Base-by-base conservation (phyloP, 2,797 vertebrate species). In the Neomorphus geoffroyi region DNA sequence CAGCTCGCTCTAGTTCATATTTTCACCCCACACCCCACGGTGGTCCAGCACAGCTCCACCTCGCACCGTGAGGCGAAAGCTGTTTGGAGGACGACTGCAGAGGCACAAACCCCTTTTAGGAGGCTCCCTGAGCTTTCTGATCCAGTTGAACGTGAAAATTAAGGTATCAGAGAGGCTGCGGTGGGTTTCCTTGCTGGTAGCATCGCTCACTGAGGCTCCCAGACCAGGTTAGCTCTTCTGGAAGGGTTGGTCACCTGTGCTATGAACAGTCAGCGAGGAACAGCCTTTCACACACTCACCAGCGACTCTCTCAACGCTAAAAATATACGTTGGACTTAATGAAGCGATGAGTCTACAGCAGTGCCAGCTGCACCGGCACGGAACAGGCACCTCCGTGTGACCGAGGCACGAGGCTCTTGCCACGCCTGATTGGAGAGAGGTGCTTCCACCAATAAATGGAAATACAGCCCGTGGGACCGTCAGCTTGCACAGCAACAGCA, bases 361-460 rank as follows among this genome's bases (percentile, higher is more conserved):
- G 35, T 28, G 51, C 32, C 50, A 65, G 70, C n/a, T 48, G 57
- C 45, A 64, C 27, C 64, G 28, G 48, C 10, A 11, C 15, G 2
- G 1, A 65, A 7, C 32, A 64, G 74, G 54, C 3, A 22, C 60
- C 56, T 70, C 66, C 4, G 18, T 0, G 3, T 1, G 4, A n/a
- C 19, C 3, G 4, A 39, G 10, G 37, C 35, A 46, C 1, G 1
- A 69, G 46, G 30, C 53, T 8, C 62, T 35, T 86, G 65, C 74
- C 3, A 2, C 0, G 21, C 11, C 0, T 1, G 28, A 3, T 35
- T 4, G 41, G 32, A 61, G 61, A 62, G 33, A 7, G 2, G 11
- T 19, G 50, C 45, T 10, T 8, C 3, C 0, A 1, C 5, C 30
- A 66, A 12, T 9, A 13, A 12, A 19, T 7, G 78, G 66, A 23